These are phyloP conservation scores for Neodiprion fabricii DNA, from an alignment of 1,140 invertebrate genomes.

Conservation along the genomic window DNA sequence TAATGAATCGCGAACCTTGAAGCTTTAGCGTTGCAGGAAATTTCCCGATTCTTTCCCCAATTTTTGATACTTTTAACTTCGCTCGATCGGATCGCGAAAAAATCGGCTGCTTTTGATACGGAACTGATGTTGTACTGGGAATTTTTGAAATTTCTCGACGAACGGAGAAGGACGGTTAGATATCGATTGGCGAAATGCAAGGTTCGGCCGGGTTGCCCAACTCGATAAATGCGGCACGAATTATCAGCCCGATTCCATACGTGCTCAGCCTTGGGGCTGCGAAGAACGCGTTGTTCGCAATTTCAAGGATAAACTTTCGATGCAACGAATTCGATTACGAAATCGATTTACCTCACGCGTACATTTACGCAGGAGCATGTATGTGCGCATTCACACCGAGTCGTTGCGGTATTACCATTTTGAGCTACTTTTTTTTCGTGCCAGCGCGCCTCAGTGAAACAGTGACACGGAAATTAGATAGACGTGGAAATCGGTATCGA, in stretches of 20 bases:
- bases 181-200: too few relatives aligned
- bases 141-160: too few relatives aligned
- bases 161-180: too few relatives aligned
- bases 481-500: background rate
- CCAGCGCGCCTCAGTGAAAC: background rate
- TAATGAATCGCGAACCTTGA: background rate
- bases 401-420: background rate
- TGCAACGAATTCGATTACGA: conserved; percentile 1
- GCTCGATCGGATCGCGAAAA: too few relatives aligned
- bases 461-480: conserved; percentile 7
- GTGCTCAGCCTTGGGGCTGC: background rate
- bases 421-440: background rate
- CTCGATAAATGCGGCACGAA: background rate
- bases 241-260: background rate
- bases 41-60: too few relatives aligned
- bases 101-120: too few relatives aligned
- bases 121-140: too few relatives aligned
- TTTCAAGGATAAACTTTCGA: conserved; percentile 4
- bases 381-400: background rate
- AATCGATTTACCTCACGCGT: background rate
- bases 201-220: too few relatives aligned
- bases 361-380: too few relatives aligned
- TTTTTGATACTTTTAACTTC: too few relatives aligned
- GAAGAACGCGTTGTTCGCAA: background rate
- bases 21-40: background rate